Base-by-base conservation (phyloP, 1,140 invertebrate species). In the Ceratoteleas bidentatus region DNA sequence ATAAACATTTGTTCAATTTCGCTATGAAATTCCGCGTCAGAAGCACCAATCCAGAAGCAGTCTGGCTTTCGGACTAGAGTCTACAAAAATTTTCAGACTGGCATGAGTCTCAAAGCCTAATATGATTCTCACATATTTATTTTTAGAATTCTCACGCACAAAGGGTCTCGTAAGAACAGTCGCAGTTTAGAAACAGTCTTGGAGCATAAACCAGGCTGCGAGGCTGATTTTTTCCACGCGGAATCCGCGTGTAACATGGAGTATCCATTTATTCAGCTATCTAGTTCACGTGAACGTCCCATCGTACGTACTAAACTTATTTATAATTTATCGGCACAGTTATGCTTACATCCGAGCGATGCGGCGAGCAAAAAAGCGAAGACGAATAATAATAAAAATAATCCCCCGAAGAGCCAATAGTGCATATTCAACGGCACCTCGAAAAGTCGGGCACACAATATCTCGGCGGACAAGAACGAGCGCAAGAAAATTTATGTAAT, bases 401-500 rank as follows among this genome's bases (percentile, higher is more conserved):
- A 78, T 54, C 68, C 54, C 24, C 8, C 34, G 40, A 72, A 76
- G 53, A 61, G 64, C 70, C 70, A 75, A 84, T 82, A 81, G 72
- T 76, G 74, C 64, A 66, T 80, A 80, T 77, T 84, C 72, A 79
- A 83, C 74, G 74, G 52, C 69, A 81, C 66, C 70, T 70, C 65
- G 36, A 68, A 53, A 83, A 83, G 52, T 77, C 80, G 50, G 80
- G 69, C 69, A 54, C 32, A 62, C 65, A 69, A 83, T 78, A 74
- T 77, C 75, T 62, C 24, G 58, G 38, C 65, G 69, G 60, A 73
- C 81, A 83, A 83, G 75, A 83, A 77, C 62, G 75, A 77, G 72
- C 78, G 60, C 36, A 82, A 81, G 77, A 81, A 82, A 83, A 83
- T 83, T 83, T 83, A 83, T 83, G 66, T 83, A 78, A 77, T 83